Conservation (phyloP, 2,888 invertebrate species). For the Heliconius erato region DNA sequence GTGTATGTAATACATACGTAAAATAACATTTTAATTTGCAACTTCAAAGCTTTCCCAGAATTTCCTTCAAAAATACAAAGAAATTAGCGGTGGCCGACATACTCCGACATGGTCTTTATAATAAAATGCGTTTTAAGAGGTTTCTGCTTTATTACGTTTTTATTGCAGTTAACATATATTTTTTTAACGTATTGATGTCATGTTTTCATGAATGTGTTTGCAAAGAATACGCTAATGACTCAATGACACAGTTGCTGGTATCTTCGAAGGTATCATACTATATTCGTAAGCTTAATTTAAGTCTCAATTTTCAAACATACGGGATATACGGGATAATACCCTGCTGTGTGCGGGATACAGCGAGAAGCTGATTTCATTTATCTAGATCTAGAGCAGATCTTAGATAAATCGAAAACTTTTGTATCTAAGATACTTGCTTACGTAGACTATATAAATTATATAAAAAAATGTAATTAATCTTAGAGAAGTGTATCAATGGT, state of each 20-base stretch:
- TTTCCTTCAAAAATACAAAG: not conserved
- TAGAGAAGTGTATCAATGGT: not conserved
- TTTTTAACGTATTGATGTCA: slow-evolving; percentile 20
- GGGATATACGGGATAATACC: not conserved
- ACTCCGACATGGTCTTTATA: not conserved
- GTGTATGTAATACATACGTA: not conserved
- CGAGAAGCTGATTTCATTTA: no score
- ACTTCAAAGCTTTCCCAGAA: not conserved
- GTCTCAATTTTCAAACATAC: not conserved
- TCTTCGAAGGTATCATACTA: not conserved
- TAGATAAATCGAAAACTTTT: not conserved
- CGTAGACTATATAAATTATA: not conserved
- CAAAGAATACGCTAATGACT: not conserved
- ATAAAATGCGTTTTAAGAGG: slow-evolving; percentile 16
- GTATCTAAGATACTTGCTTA: not conserved
- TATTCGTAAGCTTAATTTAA: not conserved
- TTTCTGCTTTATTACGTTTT: slow-evolving; percentile 16
- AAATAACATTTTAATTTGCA: not conserved
- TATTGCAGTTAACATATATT: not conserved
- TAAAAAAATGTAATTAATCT: not conserved
- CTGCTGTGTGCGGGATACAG: no score
- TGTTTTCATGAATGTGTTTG: not conserved
- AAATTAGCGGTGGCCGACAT: slow-evolving; percentile 11
- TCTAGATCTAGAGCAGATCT: not conserved
- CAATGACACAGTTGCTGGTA: not conserved